These are phyloP conservation scores for Neogobius melanostomus DNA, from an alignment of 2,113 vertebrate genomes.

Conservation along the genomic window DNA sequence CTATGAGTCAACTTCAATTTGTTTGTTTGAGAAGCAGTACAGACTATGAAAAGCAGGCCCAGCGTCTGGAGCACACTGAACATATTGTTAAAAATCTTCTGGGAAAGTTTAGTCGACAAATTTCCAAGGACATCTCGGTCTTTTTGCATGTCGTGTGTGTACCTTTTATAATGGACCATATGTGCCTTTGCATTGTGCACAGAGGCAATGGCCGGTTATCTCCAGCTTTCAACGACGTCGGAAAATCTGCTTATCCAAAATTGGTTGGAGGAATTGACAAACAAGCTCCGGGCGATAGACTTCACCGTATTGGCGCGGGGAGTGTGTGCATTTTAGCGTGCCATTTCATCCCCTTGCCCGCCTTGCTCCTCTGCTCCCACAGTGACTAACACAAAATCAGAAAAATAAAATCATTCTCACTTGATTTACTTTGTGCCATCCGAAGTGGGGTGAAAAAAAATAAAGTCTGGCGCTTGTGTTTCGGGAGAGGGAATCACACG, in stretches of 20 bases:
- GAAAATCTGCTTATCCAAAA: constrained; percentile 47
- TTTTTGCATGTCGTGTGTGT: constrained; percentile 8
- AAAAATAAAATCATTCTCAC: constrained; percentile 48
- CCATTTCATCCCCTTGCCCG: constrained; percentile 28
- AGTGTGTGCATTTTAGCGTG: background rate
- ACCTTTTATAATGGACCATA: constrained; percentile 5
- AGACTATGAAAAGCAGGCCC: background rate
- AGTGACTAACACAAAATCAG: constrained; percentile 36
- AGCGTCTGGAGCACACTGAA: background rate
- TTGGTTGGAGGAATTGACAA: constrained; percentile 51
- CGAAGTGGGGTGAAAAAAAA: constrained; percentile 12
- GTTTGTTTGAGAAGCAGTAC: background rate
- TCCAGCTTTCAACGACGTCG: constrained; percentile 26
- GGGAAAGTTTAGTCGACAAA: background rate
- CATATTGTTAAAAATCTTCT: background rate
- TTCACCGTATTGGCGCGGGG: constrained; percentile 31
- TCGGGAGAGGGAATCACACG: constrained; percentile 18
- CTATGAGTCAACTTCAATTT: constrained; percentile 6
- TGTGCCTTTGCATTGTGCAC: constrained; percentile 2
- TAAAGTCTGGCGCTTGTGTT: constrained; percentile 16
- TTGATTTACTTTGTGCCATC: constrained; percentile 30
- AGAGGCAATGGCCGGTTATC: background rate
- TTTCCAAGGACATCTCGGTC: background rate
- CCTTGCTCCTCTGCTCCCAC: constrained; percentile 20
- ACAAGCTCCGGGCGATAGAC: constrained; percentile 28